These are phyloP conservation scores for Achatina immaculata DNA, from an alignment of 1,140 invertebrate genomes.

Conservation along the genomic window DNA sequence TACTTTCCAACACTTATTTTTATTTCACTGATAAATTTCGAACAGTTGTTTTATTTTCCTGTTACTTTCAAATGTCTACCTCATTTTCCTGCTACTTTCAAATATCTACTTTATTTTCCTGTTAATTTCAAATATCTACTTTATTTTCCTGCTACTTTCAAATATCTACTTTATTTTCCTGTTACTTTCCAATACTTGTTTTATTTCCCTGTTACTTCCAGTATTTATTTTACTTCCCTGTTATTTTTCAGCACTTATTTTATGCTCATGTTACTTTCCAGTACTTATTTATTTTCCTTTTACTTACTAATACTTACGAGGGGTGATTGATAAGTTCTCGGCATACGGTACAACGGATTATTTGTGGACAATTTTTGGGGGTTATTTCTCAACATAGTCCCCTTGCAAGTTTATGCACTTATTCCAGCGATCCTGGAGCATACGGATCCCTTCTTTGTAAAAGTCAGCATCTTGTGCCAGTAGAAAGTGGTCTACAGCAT, in stretches of 20 bases:
- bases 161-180: neutral
- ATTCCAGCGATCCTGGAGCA: too few relatives aligned
- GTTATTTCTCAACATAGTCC: too few relatives aligned
- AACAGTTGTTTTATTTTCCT: neutral
- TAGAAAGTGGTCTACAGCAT: too few relatives aligned
- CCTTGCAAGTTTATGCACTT: too few relatives aligned
- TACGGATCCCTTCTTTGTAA: too few relatives aligned
- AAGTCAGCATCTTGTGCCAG: too few relatives aligned
- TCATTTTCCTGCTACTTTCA: neutral
- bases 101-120: neutral
- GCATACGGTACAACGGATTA: too few relatives aligned
- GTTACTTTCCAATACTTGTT: too few relatives aligned
- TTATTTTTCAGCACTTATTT: neutral
- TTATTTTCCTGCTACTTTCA: neutral
- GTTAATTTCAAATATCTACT: neutral
- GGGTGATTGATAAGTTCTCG: too few relatives aligned
- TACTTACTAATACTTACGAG: too few relatives aligned
- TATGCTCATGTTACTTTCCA: neutral
- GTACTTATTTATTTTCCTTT: neutral
- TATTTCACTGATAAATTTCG: neutral
- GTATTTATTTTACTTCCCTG: neutral
- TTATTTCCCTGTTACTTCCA: neutral
- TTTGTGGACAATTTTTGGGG: too few relatives aligned
- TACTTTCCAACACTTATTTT: neutral
- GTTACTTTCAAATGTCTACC: neutral